Base-by-base conservation (phyloP, 2,113 vertebrate genomes). In the Oncorhynchus kisutch region DNA sequence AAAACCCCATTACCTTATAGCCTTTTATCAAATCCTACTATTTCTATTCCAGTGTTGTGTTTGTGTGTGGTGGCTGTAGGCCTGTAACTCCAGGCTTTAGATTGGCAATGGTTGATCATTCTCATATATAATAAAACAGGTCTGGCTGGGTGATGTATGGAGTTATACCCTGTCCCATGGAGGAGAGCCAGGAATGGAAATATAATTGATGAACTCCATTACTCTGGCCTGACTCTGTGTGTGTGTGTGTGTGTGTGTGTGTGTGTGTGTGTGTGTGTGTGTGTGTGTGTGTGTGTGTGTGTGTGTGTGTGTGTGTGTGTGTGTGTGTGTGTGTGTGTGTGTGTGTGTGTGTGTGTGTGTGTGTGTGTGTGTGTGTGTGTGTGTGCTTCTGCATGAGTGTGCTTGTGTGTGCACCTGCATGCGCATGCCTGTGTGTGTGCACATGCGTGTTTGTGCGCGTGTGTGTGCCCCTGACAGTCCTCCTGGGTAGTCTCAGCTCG, bases 391-490 rank as follows among this genome's bases (percentile, higher is more conserved):
- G 71, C 29, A 29, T 29, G 29, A 29, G 29, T 4, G 29, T 29
- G 29, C 29, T 29, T 29, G 29, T 29, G 29, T 29, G 29, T 29
- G 29, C 29, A 4, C 4, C 29, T 29, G 29, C 5, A 34, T 34
- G 31, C 1, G 5, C 5, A 1, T 34, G 31, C 31, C 1, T 65
- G 72, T 73, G 25, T 34, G 31, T 59, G 31, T 34, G 29, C 29
- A 4, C 3, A 3, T 29, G 29, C 4, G 4, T 29, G 29, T 29
- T 34, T 34, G 31, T 34, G 31, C 31, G 1, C 5, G 5, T 5
- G 31, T 7, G 31, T 34, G 13, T 45, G 39, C 4, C 22, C 5
- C 29, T 86, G 76, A 90, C 82, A 74, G 79, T 72, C 59, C 80
- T 81, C 73, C 78, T 1, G 68, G 78, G 22, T 81, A 25, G 11